Evolutionary conservation across 2,797 vertebrate genomes (phyloP).

Genomic region (Notolabrus celidotus): DNA sequence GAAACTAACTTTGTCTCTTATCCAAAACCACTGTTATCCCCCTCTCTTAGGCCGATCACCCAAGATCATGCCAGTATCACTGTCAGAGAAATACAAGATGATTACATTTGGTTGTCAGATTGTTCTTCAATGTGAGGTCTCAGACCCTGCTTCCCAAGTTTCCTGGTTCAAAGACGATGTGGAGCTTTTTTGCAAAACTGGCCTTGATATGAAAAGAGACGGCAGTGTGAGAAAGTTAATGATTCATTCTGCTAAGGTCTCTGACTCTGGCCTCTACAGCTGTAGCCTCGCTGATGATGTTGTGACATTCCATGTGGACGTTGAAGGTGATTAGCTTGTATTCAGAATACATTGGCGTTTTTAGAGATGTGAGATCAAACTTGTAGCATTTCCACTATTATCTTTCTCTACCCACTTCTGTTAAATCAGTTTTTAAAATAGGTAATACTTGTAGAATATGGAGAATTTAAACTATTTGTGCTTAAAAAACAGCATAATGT

Average conservation of each 20-base stretch:
- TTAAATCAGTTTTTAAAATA: not conserved
- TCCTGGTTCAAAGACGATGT: slow-evolving; percentile 83
- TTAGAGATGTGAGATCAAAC: slow-evolving; percentile 20
- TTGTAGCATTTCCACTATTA: not conserved
- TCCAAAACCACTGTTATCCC: slow-evolving; percentile 56
- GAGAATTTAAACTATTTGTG: not conserved
- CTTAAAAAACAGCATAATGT: slow-evolving; percentile 22
- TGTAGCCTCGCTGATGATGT: slow-evolving; percentile 79
- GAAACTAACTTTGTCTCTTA: slow-evolving; percentile 45
- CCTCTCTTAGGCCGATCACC: slow-evolving; percentile 76
- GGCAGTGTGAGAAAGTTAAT: slow-evolving; percentile 78
- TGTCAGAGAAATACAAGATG: slow-evolving; percentile 78
- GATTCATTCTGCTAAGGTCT: slow-evolving; percentile 81
- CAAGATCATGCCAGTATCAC: slow-evolving; percentile 78
- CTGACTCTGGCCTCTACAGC: slow-evolving; percentile 84
- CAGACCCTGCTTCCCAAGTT: slow-evolving; percentile 78
- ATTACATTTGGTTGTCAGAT: slow-evolving; percentile 79
- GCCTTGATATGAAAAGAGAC: slow-evolving; percentile 82
- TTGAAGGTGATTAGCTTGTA: slow-evolving; percentile 82
- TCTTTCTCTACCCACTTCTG: not conserved
- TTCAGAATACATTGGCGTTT: slow-evolving; percentile 22
- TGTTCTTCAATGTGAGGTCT: slow-evolving; percentile 84
- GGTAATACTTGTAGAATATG: slow-evolving; percentile 11
- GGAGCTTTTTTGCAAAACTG: slow-evolving; percentile 81
- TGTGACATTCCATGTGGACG: slow-evolving; percentile 81